Conservation (phyloP, 2,113 vertebrate genomes). For the Osmerus mordax region DNA sequence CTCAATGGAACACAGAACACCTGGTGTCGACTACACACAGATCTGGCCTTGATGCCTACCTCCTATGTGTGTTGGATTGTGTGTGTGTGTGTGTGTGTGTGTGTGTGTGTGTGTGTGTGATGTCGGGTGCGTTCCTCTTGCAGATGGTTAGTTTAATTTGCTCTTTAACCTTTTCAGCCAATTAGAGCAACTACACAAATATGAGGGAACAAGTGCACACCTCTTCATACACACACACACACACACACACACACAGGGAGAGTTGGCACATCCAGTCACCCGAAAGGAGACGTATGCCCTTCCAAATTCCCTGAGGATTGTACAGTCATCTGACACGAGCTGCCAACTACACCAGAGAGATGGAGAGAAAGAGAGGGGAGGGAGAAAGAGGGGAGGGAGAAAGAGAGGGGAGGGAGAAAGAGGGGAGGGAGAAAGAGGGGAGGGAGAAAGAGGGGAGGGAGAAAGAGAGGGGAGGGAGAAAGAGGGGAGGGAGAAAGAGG, state of each 20-base stretch:
- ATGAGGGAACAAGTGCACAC: neutral
- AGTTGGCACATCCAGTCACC: neutral
- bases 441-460: neutral
- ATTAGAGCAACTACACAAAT: slow-evolving; percentile 4
- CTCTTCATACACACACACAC: neutral
- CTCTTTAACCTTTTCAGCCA: slow-evolving; percentile 10
- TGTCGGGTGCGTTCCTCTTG: slow-evolving; percentile 7
- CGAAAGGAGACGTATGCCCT: neutral
- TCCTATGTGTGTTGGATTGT: neutral
- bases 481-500: neutral
- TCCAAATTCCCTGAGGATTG: neutral
- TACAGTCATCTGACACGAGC: neutral
- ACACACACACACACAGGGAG: neutral
- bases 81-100: neutral
- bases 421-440: neutral
- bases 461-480: neutral
- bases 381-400: neutral
- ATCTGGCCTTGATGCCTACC: neutral
- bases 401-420: neutral
- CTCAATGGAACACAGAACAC: no score
- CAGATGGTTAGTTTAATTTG: slow-evolving; percentile 10
- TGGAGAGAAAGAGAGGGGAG: neutral
- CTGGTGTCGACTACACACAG: no score
- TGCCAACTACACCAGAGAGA: neutral
- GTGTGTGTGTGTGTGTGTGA: neutral